Conservation (phyloP, 1,140 invertebrate species). For the Bombus superbus region DNA sequence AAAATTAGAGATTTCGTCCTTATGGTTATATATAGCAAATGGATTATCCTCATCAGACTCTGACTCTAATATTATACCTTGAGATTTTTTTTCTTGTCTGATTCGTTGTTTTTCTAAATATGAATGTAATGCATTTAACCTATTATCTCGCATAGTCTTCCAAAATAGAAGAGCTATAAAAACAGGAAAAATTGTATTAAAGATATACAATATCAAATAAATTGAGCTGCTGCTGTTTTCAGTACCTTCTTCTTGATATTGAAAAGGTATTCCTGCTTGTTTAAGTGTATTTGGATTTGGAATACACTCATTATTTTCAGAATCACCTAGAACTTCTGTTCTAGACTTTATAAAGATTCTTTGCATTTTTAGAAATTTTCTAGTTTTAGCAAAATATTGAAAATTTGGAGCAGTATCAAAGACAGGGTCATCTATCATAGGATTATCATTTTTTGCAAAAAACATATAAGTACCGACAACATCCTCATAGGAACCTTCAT, state of each 20-base stretch:
- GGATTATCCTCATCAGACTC: slow-evolving; percentile 75
- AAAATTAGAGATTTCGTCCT: slow-evolving; percentile 28
- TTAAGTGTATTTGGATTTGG: slow-evolving; percentile 73
- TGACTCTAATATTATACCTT: slow-evolving; percentile 72
- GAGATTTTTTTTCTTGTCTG: slow-evolving; percentile 68
- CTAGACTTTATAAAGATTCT: slow-evolving; percentile 80
- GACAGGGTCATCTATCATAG: slow-evolving; percentile 77
- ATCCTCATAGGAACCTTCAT: slow-evolving; percentile 83
- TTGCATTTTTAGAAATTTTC: slow-evolving; percentile 83
- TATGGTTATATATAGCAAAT: slow-evolving; percentile 67
- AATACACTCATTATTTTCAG: slow-evolving; percentile 63
- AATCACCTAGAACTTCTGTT: slow-evolving; percentile 74
- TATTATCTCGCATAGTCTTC: slow-evolving; percentile 65
- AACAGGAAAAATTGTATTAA: slow-evolving; percentile 23
- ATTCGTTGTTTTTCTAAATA: slow-evolving; percentile 75
- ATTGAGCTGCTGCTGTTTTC: background rate
- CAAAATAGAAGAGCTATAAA: slow-evolving; percentile 73
- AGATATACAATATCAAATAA: background rate
- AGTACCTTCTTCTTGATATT: slow-evolving; percentile 74
- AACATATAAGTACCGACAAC: slow-evolving; percentile 83
- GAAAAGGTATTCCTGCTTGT: slow-evolving; percentile 72
- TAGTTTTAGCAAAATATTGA: slow-evolving; percentile 81
- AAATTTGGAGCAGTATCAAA: slow-evolving; percentile 80
- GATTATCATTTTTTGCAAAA: slow-evolving; percentile 80
- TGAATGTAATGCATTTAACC: slow-evolving; percentile 66